These are phyloP conservation scores for Octopus bimaculoides DNA, from an alignment of 1,140 invertebrate species.

Conservation along the genomic window DNA sequence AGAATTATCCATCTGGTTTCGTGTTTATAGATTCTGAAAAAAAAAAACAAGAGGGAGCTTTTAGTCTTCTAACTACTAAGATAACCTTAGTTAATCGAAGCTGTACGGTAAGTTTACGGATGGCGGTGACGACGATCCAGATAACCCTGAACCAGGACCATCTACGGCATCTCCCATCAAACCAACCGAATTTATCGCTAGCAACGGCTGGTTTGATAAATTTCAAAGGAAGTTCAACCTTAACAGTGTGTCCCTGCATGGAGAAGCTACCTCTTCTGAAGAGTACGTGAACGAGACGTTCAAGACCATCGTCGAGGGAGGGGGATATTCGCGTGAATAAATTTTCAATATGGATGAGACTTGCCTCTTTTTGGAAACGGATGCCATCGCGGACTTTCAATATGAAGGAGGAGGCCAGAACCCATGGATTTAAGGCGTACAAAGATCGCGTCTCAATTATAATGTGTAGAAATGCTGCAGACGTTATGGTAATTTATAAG, in stretches of 20 bases:
- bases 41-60: no score
- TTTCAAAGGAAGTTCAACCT: neutral
- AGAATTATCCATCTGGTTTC: no score
- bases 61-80: no score
- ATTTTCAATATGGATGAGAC: constrained; percentile 1
- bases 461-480: neutral
- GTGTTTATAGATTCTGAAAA: no score
- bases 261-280: neutral
- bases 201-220: constrained; percentile 3
- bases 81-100: no score
- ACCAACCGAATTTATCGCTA: neutral
- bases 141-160: no score
- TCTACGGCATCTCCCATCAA: no score
- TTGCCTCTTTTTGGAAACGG: neutral
- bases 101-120: no score
- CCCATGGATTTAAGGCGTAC: neutral
- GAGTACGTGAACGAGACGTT: neutral
- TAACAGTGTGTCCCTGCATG: neutral
- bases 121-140: no score
- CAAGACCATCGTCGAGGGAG: neutral
- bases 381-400: neutral
- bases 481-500: no score
- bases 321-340: neutral
- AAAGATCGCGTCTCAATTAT: neutral
- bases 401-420: constrained; percentile 1